phyloP scores from a whole-genome alignment of 2,888 invertebrate genomes.

The Torymus texanus region DNA sequence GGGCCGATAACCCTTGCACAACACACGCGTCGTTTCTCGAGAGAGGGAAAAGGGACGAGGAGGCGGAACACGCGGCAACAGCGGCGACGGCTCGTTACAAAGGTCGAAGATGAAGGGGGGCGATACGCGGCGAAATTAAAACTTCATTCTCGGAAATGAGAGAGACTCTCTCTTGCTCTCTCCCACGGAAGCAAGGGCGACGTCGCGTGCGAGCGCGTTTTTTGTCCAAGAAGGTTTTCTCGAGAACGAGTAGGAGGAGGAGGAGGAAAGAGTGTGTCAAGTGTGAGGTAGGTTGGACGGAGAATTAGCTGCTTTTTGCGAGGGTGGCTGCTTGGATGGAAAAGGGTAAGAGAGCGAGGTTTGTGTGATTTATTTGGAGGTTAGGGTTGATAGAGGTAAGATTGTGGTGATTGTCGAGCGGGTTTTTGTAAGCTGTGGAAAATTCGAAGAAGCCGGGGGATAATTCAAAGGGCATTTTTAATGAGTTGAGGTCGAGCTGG shows the following conservation, averaged over 20 bases:
- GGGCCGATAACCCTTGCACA: neutral
- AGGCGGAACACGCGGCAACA: neutral
- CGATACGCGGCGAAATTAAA: slow-evolving; percentile 59
- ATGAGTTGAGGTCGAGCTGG: no score
- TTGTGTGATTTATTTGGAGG: no score
- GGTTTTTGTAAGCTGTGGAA: no score
- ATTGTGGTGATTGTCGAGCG: no score
- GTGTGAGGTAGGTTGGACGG: neutral
- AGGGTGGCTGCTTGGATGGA: neutral
- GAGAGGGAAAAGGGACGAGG: no score
- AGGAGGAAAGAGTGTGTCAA: neutral
- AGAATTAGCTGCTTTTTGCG: neutral
- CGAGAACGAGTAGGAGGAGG: neutral
- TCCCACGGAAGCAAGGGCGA: neutral
- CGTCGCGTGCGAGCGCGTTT: slow-evolving; percentile 2
- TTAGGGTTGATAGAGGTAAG: no score
- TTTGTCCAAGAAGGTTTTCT: neutral
- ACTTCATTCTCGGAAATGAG: slow-evolving; percentile 58
- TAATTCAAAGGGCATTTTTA: no score
- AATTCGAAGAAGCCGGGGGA: no score
- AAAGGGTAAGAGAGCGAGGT: no score
- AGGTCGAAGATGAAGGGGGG: slow-evolving; percentile 55
- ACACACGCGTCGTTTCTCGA: no score
- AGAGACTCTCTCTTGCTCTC: neutral
- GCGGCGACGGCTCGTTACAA: slow-evolving; percentile 19